A percentile compares a stretch with the other conserved stretches of the same genome.
phyloP scores from a whole-genome alignment of 2,888 invertebrate species.

The Eupithecia dodoneata region DNA sequence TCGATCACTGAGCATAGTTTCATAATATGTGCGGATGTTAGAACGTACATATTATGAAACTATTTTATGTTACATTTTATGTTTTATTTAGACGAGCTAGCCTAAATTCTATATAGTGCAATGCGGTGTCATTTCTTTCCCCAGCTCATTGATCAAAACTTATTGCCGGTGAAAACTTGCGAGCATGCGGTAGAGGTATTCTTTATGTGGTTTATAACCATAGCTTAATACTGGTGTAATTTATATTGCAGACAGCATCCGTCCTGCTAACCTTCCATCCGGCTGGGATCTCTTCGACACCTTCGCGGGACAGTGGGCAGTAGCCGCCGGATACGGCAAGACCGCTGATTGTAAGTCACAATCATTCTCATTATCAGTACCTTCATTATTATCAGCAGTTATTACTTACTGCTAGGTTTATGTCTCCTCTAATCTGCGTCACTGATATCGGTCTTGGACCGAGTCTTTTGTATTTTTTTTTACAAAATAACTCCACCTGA shows the following conservation, averaged over 20 bases:
- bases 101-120: background rate
- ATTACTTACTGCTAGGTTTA: background rate
- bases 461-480: too few relatives aligned
- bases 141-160: background rate
- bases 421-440: background rate
- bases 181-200: too few relatives aligned
- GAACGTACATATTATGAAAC: too few relatives aligned
- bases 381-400: background rate
- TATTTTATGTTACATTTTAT: too few relatives aligned
- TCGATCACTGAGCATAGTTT: too few relatives aligned
- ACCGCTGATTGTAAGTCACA: slow-evolving; percentile 61
- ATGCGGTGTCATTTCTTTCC: background rate
- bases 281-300: slow-evolving; percentile 48
- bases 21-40: background rate
- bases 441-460: background rate
- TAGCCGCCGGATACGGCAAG: slow-evolving; percentile 63
- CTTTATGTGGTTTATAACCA: too few relatives aligned
- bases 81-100: background rate
- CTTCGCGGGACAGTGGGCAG: slow-evolving; percentile 56
- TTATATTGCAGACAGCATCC: slow-evolving; percentile 54
- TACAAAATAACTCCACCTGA: too few relatives aligned
- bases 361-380: background rate
- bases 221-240: background rate
- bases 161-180: too few relatives aligned
- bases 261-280: slow-evolving; percentile 54